Evolutionary conservation across 2,888 invertebrate species (phyloP).

Genomic region (Andrena fulva): DNA sequence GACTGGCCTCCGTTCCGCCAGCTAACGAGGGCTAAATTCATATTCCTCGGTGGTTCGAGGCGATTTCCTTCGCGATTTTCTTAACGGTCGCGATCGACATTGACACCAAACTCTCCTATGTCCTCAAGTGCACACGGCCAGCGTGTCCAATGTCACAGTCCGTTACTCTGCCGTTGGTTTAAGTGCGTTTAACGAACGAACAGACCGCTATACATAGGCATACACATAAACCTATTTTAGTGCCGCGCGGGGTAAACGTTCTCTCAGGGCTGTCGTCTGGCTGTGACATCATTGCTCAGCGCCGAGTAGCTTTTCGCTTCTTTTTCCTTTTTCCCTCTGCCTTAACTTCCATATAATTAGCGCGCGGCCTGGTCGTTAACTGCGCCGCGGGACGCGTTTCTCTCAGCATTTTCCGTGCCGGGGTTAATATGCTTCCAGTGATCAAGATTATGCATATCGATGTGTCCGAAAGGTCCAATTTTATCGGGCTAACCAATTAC

Average conservation of each 20-base stretch:
- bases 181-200: constrained; percentile 71
- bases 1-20: constrained; percentile 4
- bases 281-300: constrained; percentile 71
- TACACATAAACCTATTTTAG: constrained; percentile 73
- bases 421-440: too few species aligned
- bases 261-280: constrained; percentile 68
- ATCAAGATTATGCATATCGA: too few species aligned
- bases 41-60: not conserved
- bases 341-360: constrained; percentile 58
- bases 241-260: constrained; percentile 74
- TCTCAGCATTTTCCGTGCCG: not conserved
- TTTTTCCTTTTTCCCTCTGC: constrained; percentile 37
- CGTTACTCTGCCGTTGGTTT: constrained; percentile 55
- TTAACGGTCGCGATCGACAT: not conserved
- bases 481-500: too few species aligned
- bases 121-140: constrained; percentile 18
- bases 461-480: too few species aligned
- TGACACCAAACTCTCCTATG: not conserved
- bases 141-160: constrained; percentile 48
- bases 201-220: constrained; percentile 70
- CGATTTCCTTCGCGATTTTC: not conserved
- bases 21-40: constrained; percentile 37
- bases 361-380: constrained; percentile 37
- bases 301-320: constrained; percentile 47
- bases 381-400: not conserved